Conservation (phyloP, 2,797 vertebrate species). For the Botia kubotai region DNA sequence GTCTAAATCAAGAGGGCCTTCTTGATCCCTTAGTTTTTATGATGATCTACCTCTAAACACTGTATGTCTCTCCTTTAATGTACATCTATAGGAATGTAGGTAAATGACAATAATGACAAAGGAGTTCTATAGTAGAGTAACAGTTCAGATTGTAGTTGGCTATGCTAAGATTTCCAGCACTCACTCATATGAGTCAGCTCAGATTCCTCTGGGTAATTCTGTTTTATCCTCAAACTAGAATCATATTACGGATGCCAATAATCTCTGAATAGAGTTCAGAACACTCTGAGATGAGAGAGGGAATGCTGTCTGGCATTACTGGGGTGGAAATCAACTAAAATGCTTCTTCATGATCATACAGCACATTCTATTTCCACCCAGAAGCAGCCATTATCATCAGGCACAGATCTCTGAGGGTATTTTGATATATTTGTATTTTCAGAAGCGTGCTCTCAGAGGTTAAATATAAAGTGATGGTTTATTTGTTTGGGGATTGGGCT, state of each 20-base stretch:
- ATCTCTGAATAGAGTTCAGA: neutral
- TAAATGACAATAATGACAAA: no score
- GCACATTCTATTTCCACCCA: slow-evolving; percentile 11
- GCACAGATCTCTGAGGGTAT: neutral
- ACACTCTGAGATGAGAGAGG: neutral
- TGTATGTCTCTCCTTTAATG: no score
- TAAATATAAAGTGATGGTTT: slow-evolving; percentile 38
- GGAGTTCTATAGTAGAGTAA: no score
- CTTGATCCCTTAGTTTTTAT: no score
- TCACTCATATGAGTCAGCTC: neutral
- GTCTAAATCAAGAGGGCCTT: neutral
- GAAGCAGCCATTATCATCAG: slow-evolving; percentile 24
- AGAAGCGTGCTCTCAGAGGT: slow-evolving; percentile 17
- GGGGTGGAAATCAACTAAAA: slow-evolving; percentile 11
- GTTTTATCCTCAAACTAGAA: neutral
- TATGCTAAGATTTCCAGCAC: neutral
- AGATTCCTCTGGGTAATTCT: neutral
- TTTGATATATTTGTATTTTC: slow-evolving; percentile 6
- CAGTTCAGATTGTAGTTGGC: neutral
- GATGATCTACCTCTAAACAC: no score
- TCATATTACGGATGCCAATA: neutral
- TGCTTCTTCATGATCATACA: neutral
- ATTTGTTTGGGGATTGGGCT: slow-evolving; percentile 32
- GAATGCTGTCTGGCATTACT: neutral
- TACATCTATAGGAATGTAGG: no score